Evolutionary conservation across 37 sponge, comb jelly and placozoan species (phyloP).

Genomic region (Axinella damicornis): DNA sequence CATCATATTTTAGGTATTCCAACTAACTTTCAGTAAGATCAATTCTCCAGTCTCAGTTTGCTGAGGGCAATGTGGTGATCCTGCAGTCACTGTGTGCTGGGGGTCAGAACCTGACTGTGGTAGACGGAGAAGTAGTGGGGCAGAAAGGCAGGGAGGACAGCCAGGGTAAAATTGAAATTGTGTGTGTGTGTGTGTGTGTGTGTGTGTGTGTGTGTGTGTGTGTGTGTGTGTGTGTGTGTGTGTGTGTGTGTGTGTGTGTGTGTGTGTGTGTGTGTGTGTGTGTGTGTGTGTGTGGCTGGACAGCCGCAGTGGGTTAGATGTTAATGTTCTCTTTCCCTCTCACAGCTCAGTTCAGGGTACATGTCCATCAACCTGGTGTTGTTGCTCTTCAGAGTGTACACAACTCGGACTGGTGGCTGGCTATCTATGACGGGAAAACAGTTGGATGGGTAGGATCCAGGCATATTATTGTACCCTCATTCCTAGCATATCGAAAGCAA

Average conservation of each 20-base stretch:
- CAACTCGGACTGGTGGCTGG: constrained; percentile 33
- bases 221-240: constrained; percentile 3
- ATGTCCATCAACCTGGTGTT: constrained; percentile 52
- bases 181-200: constrained; percentile 9
- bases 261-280: constrained; percentile 11
- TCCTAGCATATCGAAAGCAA: too few relatives aligned
- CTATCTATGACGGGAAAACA: constrained; percentile 44
- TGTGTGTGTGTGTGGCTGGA: not conserved
- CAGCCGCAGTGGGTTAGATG: too few relatives aligned
- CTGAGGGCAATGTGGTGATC: constrained; percentile 1
- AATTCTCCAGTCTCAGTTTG: not conserved
- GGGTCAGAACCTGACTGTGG: not conserved
- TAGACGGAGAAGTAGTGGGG: not conserved
- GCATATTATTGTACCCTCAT: too few relatives aligned
- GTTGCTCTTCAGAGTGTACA: constrained; percentile 67
- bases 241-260: constrained; percentile 4
- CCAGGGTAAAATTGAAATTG: not conserved
- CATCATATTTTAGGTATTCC: not conserved
- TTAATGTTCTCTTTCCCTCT: not conserved
- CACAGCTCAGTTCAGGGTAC: constrained; percentile 67
- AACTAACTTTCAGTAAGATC: not conserved
- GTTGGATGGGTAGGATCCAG: constrained; percentile 46
- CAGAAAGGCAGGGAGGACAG: not conserved
- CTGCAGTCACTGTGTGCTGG: not conserved
- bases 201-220: constrained; percentile 16